Conservation (phyloP, 2,888 invertebrate species). For the Trissoscelio sp. region DNA sequence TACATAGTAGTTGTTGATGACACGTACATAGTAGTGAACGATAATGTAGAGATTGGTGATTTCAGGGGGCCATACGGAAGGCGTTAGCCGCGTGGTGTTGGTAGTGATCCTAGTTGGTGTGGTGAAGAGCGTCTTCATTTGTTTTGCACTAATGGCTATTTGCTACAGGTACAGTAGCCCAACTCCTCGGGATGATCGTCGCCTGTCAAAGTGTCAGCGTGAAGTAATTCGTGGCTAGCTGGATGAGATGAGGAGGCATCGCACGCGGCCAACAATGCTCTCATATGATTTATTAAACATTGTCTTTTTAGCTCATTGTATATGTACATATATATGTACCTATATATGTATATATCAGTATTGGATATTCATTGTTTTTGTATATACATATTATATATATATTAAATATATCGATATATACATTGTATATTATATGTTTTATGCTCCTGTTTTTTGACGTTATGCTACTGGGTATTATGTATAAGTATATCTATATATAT, state of each 20-base stretch:
- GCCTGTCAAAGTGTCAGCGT: slow-evolving; percentile 76
- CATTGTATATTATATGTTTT: slow-evolving; percentile 63
- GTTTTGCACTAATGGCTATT: slow-evolving; percentile 97
- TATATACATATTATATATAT: slow-evolving; percentile 55
- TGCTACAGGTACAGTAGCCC: slow-evolving; percentile 93
- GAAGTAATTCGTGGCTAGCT: slow-evolving; percentile 80
- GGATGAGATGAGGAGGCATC: slow-evolving; percentile 81
- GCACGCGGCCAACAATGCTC: slow-evolving; percentile 80
- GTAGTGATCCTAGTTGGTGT: slow-evolving; percentile 96
- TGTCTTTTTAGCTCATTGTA: slow-evolving; percentile 73
- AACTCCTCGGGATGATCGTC: slow-evolving; percentile 72
- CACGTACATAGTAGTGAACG: slow-evolving; percentile 6
- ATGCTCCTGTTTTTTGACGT: slow-evolving; percentile 70
- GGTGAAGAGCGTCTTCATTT: slow-evolving; percentile 97
- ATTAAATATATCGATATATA: slow-evolving; percentile 49
- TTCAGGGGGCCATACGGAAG: slow-evolving; percentile 90
- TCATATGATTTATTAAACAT: slow-evolving; percentile 73
- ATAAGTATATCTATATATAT: slow-evolving; percentile 59
- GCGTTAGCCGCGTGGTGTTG: slow-evolving; percentile 95
- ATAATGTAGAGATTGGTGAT: slow-evolving; percentile 72
- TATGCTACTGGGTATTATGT: slow-evolving; percentile 69
- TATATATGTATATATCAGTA: too few relatives aligned
- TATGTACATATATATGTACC: too few relatives aligned
- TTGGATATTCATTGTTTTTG: slow-evolving; percentile 64
- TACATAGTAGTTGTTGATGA: too few relatives aligned